A percentile compares a stretch with the other conserved stretches of the same genome.
Conservation (phyloP, 2,797 vertebrate species). For the Leptoclinus maculatus region DNA sequence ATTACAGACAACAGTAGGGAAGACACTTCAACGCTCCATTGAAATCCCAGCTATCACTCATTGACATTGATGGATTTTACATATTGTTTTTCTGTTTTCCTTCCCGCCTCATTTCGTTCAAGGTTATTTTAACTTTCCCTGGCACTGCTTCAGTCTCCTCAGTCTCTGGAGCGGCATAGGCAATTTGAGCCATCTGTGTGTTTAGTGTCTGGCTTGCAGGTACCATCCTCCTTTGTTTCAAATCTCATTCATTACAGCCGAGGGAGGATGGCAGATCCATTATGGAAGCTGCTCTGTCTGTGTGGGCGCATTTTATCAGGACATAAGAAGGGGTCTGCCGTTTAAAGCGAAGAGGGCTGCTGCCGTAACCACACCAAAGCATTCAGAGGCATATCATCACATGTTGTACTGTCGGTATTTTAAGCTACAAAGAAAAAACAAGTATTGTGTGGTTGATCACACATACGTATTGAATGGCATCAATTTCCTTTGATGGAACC, state of each 20-base stretch:
- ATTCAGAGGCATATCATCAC: conserved; percentile 40
- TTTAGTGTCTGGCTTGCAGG: conserved; percentile 82
- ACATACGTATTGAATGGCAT: conserved; percentile 27
- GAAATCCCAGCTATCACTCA: conserved; percentile 54
- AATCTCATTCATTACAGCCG: conserved; percentile 84
- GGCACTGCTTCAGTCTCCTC: conserved; percentile 77
- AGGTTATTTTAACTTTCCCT: conserved; percentile 82
- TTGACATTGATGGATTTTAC: conserved; percentile 62
- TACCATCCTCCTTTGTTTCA: conserved; percentile 84
- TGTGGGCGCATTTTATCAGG: conserved; percentile 80
- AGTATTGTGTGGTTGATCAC: conserved; percentile 28
- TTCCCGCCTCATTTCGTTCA: conserved; percentile 68
- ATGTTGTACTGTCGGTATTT: conserved; percentile 43
- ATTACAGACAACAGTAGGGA: conserved; percentile 20
- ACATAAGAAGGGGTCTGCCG: conserved; percentile 75
- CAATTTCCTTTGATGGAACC: conserved; percentile 30
- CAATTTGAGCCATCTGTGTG: conserved; percentile 83
- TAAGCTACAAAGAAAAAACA: conserved; percentile 34
- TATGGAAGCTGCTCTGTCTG: conserved; percentile 77
- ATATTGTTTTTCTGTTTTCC: conserved; percentile 66
- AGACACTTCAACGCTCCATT: conserved; percentile 34
- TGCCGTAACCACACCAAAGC: conserved; percentile 33
- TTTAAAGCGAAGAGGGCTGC: conserved; percentile 65
- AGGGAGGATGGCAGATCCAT: conserved; percentile 82
- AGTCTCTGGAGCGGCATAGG: conserved; percentile 75